phyloP scores from a whole-genome alignment of 2,797 vertebrate genomes.

The Pseudopleuronectes americanus region DNA sequence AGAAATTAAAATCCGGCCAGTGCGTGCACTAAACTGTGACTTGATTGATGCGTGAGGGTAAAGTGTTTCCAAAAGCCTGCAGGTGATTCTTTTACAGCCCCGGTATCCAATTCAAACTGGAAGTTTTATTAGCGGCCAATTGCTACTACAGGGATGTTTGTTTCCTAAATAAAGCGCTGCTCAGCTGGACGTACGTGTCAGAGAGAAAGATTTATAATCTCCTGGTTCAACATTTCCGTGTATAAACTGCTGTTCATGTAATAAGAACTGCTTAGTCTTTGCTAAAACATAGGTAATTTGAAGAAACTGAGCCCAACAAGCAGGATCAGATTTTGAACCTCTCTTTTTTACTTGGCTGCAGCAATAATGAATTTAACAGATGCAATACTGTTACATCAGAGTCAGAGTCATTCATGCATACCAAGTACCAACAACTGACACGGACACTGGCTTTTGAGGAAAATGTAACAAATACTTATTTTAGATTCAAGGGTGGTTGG shows the following conservation, averaged over 20 bases:
- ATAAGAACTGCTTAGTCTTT: constrained; percentile 54
- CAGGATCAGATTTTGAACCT: constrained; percentile 31
- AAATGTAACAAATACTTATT: constrained; percentile 12
- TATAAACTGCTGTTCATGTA: constrained; percentile 64
- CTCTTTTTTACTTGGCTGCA: constrained; percentile 6
- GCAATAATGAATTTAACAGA: constrained; percentile 41
- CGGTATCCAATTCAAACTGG: constrained; percentile 70
- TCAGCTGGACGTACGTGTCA: constrained; percentile 70
- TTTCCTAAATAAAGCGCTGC: constrained; percentile 76
- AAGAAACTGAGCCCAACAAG: constrained; percentile 44
- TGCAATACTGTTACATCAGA: constrained; percentile 28
- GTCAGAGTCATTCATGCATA: constrained; percentile 22
- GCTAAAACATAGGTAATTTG: constrained; percentile 61
- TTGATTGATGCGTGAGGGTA: constrained; percentile 73
- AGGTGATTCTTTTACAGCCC: constrained; percentile 82
- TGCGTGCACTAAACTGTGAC: constrained; percentile 62
- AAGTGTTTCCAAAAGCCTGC: constrained; percentile 74
- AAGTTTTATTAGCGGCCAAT: constrained; percentile 72
- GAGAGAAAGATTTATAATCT: constrained; percentile 71
- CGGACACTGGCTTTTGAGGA: constrained; percentile 20
- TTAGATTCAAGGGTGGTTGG: constrained; percentile 4
- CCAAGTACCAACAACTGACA: neutral
- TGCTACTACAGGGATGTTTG: constrained; percentile 76
- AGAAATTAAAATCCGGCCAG: constrained; percentile 73
- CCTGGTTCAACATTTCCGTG: constrained; percentile 61